These are phyloP conservation scores for Trachythela sp. DNA, from an alignment of 64 coral and sea anemone species.

Conservation along the genomic window DNA sequence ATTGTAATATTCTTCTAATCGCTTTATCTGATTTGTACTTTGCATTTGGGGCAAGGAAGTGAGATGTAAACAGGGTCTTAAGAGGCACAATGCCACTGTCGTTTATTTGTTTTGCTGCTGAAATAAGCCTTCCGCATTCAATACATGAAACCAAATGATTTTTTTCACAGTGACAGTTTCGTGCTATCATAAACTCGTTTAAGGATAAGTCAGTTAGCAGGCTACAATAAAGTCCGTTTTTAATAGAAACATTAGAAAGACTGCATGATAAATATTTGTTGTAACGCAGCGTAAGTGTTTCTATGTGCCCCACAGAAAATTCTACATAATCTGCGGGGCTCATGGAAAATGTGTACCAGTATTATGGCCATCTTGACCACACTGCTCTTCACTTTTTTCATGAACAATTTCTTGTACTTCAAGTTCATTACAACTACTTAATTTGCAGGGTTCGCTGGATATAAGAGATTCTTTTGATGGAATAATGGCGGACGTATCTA, in stretches of 20 bases:
- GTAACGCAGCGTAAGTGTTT: constrained; percentile 37
- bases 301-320: constrained; percentile 57
- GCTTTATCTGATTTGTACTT: constrained; percentile 53
- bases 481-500: too few relatives aligned
- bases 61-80: background rate
- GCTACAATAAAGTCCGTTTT: constrained; percentile 47
- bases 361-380: background rate
- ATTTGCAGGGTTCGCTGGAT: too few relatives aligned
- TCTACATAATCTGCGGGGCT: constrained; percentile 49
- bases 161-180: constrained; percentile 43
- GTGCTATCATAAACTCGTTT: constrained; percentile 51
- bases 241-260: constrained; percentile 24
- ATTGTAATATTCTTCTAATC: constrained; percentile 39
- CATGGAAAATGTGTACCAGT: constrained; percentile 28
- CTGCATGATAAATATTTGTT: constrained; percentile 50
- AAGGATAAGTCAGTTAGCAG: constrained; percentile 44
- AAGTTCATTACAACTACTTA: too few relatives aligned
- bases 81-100: constrained; percentile 58
- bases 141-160: constrained; percentile 41
- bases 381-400: too few relatives aligned
- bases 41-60: constrained; percentile 18
- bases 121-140: constrained; percentile 41
- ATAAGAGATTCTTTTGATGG: too few relatives aligned
- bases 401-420: too few relatives aligned
- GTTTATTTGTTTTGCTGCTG: constrained; percentile 44